Evolutionary conservation across 30 jellyfish, hydroid and myxozoan genomes (phyloP), one percentile per base, ranked within the genome.

Genomic region (Aurelia coerulea): DNA sequence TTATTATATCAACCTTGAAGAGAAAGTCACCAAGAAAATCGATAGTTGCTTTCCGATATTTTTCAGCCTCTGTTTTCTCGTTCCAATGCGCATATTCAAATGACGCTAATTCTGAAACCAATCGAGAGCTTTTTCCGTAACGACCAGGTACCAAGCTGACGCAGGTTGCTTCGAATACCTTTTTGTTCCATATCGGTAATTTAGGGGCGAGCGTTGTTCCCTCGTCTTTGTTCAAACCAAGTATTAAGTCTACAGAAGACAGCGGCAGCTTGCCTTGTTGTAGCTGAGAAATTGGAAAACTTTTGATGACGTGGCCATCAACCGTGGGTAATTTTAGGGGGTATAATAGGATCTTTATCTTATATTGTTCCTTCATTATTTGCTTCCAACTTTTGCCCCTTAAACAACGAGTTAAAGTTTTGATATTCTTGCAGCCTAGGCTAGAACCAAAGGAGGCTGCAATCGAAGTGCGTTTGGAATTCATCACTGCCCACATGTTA

Each of bases 141-240:
- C 33, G 72, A 56, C 65, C 17, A 8, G n/a, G 3, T 1, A 42
- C 10, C 6, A 39, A 19, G 42, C n/a, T 42, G 1, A 1, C 5
- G 14, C 12, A 32, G 13, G 0, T 4, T 6, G 49, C 39, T 29
- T 52, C n/a, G 18, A n/a, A 49, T 2, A 51, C 29, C 4, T 63
- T 12, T 29, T 83, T 50, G 63, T 83, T 73, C 85, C 86, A 69
- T 5, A 7, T 65, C 12, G 60, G 50, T n/a, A 68, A 17, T 0
- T 12, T 37, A 15, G 92, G 92, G 4, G 56, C 10, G 34, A 69
- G 71, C 80, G 53, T 83, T 16, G 92, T 2, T 16, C 86, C 86
- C 50, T 83, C 92, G 16, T 83, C 86, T 53, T 71, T 71, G 77
- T 83, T 83, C 23, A 69, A 83, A 4, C 92, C 92, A 2, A 59